Base-by-base conservation (phyloP, 2,113 vertebrate genomes). In the Apodemus speciosus region DNA sequence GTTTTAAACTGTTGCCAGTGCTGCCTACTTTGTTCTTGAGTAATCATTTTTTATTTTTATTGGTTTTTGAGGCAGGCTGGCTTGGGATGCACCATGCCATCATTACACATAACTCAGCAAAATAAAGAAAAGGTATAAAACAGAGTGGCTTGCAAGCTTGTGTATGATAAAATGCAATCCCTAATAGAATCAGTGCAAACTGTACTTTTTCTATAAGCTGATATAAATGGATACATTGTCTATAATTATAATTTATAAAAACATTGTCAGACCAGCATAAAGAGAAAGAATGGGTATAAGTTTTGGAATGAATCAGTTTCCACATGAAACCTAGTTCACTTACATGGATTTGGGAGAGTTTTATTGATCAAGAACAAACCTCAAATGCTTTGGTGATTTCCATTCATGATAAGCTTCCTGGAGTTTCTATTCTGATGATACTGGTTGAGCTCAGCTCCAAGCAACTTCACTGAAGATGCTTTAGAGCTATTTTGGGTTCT, bases 391-490 rank as follows among this genome's bases (percentile, higher is more conserved):
- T 64, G 80, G 92, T 95, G 84, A 89, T 96, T 96, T 96, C 94
- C 72, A 35, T 73, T 94, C 94, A 90, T 94, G 94, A 93, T 90
- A 96, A 96, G 95, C 76, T 75, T 94, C 95, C 95, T 95, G 76
- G 62, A 89, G 92, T 94, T 81, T 94, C 64, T 89, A 18, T 95
- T 95, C 86, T 95, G 92, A 94, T 95, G 86, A 71, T 93, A 58
- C 56, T 97, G 94, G 96, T 95, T 93, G 96, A 92, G 49, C 80
- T 96, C 85, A 92, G 96, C 94, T 97, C 92, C 90, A 89, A 95
- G 84, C 6, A 18, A 73, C 86, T 96, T 97, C 92, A 93, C 94
- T 93, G 90, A 95, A 95, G 94, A 93, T 95, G 93, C 95, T 96
- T 95, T 94, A 87, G 64, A 96, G 79, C 71, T 94, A 86, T 96